Base-by-base conservation (phyloP, 1,140 invertebrate genomes). In the Melanaphis sacchari region DNA sequence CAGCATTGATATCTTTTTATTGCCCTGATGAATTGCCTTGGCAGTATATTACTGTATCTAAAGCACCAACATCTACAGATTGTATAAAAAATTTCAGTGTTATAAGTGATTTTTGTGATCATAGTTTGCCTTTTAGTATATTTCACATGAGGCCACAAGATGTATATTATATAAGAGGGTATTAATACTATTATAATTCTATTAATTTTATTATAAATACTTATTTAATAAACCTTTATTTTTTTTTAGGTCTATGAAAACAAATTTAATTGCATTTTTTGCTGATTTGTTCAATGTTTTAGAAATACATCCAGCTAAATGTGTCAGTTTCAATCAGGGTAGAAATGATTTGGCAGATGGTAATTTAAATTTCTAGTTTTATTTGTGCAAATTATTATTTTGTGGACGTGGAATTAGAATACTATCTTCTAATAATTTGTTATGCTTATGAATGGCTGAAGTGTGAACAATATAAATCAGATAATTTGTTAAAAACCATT, bases 121-220 rank as follows among this genome's bases (percentile, higher is more conserved):
- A 97, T 95, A 96, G 96, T 95, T 96, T 99, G 95, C 98, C 98
- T 94, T 97, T 97, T 95, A 97, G 98, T 94, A 97, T 98, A 95
- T 99, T 99, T 96, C 99, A 99, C 95, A 98, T 99, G 96, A 97
- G 97, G 95, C 98, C 98, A 81, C 99, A 99, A 95, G 99, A 99
- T 95, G 97, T 99, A 90, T 97, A 99, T 46, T 99, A 99, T 95
- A 98, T 99, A 96, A 97, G 98, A 95, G 98, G 98, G 98, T 98
- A 95, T 96, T 95, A 95, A 94, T 40, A 91, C 46, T 8, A 76
- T 91, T n/a, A 21, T 41, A 88, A 93, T 87, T 93, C 3, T 88
- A 43, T 89, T 26, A 49, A 49, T 2, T 85, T 81, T 46, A 91
- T 52, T 59, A n/a, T 18, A n/a, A 91, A 52, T 40, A 93, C 26